Percentiles rank a stretch among this genome's conserved stretches.
phyloP scores from a whole-genome alignment of 2,797 vertebrate species.

The Onychomys torridus region DNA sequence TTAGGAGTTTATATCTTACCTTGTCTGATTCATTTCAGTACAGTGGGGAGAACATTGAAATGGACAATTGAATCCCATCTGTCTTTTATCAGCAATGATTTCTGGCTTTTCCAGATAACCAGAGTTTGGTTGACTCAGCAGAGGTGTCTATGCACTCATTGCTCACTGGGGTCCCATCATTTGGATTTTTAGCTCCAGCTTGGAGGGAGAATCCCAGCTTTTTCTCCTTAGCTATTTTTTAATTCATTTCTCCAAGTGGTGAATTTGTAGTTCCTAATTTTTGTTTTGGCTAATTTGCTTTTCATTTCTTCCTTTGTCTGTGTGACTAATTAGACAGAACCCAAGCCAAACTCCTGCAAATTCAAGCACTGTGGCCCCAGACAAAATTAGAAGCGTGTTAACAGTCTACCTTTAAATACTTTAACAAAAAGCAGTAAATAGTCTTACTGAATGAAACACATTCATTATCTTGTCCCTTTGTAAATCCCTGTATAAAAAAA shows the following conservation, averaged over 20 bases:
- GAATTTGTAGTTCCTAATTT: not conserved
- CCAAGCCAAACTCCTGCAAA: not conserved
- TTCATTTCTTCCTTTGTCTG: conserved; percentile 34
- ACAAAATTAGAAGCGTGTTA: not conserved
- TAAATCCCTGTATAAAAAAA: not conserved
- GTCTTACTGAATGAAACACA: not conserved
- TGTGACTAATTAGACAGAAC: conserved; percentile 3
- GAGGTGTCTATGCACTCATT: not conserved
- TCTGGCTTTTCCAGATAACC: not conserved
- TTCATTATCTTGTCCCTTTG: not conserved
- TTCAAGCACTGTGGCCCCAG: not conserved
- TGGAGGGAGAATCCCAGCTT: not conserved
- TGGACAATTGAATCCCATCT: not conserved
- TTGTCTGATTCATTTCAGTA: not conserved
- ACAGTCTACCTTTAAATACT: not conserved
- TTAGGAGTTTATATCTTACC: not conserved
- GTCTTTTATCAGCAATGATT: not conserved
- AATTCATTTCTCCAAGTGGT: not conserved
- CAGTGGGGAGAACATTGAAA: not conserved
- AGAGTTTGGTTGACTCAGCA: not conserved
- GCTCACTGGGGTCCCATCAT: not conserved
- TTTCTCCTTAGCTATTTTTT: not conserved
- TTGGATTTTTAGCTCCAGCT: not conserved
- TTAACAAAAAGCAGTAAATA: not conserved
- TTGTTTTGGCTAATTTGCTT: conserved; percentile 45